phyloP scores from a whole-genome alignment of 2,797 vertebrate species.

The Sus cebifrons region DNA sequence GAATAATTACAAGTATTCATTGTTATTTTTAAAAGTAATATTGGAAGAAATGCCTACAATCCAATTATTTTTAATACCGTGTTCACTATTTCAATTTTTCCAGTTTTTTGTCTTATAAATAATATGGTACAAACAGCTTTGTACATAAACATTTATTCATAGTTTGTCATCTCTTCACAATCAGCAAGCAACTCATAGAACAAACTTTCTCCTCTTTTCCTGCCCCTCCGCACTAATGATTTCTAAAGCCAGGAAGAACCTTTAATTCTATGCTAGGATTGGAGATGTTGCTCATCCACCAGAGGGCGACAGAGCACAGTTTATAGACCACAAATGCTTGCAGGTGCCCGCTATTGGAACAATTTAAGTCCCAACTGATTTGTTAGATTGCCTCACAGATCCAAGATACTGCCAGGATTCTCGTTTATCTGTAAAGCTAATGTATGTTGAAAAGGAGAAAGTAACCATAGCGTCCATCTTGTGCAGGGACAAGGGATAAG shows the following conservation, averaged over 20 bases:
- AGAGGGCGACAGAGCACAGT: background rate
- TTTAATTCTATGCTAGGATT: background rate
- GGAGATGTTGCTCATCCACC: background rate
- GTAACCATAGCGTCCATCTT: background rate
- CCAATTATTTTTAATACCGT: background rate
- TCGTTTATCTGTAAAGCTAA: background rate
- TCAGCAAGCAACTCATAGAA: background rate
- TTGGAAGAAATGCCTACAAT: background rate
- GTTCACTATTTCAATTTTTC: background rate
- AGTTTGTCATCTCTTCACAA: background rate
- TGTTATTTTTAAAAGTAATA: background rate
- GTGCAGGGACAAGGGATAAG: background rate
- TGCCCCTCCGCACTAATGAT: rapidly evolving
- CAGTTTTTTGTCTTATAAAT: background rate
- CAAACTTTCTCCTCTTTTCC: background rate
- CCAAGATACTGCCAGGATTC: background rate
- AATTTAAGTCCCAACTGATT: background rate
- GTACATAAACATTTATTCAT: background rate
- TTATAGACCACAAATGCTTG: background rate
- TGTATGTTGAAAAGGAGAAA: background rate
- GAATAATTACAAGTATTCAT: background rate
- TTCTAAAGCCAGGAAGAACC: background rate
- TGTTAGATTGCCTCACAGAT: background rate
- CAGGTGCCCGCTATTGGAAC: background rate
- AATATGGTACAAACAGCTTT: background rate